Evolutionary conservation across 2,888 invertebrate species (phyloP).

Genomic region (Tipula unca): DNA sequence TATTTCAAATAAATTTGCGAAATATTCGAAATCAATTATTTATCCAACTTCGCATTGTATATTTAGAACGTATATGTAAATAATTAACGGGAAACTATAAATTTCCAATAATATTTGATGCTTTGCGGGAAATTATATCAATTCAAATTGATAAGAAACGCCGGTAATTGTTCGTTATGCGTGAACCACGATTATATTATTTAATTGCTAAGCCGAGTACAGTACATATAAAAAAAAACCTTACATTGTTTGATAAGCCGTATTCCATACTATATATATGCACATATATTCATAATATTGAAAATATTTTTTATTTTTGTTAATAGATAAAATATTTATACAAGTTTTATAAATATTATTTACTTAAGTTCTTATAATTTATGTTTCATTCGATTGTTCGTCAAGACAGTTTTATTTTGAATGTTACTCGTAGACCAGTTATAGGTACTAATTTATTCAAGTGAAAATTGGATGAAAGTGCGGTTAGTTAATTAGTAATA

Average conservation of each 20-base stretch:
- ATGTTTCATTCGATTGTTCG: background rate
- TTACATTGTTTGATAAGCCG: background rate
- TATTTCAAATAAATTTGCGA: too few relatives aligned
- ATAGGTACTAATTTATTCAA: too few relatives aligned
- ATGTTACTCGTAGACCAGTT: too few relatives aligned
- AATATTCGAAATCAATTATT: too few relatives aligned
- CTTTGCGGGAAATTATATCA: too few relatives aligned
- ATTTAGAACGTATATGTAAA: too few relatives aligned
- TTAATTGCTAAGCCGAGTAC: background rate
- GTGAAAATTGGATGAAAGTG: too few relatives aligned
- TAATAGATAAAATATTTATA: background rate
- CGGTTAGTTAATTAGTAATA: too few relatives aligned
- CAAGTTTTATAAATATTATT: background rate
- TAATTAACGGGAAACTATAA: too few relatives aligned
- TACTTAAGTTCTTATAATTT: background rate
- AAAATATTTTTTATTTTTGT: background rate
- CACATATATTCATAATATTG: background rate
- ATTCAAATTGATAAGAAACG: background rate
- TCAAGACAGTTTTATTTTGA: too few relatives aligned
- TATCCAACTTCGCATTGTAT: too few relatives aligned
- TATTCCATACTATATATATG: background rate
- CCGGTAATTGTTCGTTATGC: background rate
- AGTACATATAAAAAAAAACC: background rate
- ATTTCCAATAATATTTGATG: too few relatives aligned
- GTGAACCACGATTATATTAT: background rate